Conservation (phyloP, 2,113 vertebrate species). For the Elephantulus edwardii region DNA sequence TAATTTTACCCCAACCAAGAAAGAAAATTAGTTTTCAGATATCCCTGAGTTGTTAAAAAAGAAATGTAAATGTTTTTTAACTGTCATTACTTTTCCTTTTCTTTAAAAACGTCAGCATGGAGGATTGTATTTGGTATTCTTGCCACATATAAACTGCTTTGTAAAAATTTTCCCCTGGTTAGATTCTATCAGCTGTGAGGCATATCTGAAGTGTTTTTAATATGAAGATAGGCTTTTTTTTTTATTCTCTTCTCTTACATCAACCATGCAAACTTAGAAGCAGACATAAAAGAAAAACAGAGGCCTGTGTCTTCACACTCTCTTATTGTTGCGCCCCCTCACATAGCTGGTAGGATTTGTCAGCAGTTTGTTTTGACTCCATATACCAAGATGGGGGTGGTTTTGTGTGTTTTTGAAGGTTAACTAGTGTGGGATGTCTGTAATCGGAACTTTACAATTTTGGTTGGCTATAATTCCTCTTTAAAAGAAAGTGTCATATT, state of each 20-base stretch:
- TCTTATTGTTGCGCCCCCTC: constrained; percentile 61
- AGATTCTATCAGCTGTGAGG: constrained; percentile 42
- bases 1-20: no score
- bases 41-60: neutral
- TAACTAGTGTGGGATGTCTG: constrained; percentile 65
- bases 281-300: constrained; percentile 67
- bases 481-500: neutral
- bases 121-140: neutral
- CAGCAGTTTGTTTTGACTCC: constrained; percentile 78
- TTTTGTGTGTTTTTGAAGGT: constrained; percentile 71
- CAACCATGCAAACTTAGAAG: constrained; percentile 65
- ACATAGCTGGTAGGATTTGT: constrained; percentile 64
- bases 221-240: constrained; percentile 73
- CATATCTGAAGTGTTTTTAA: constrained; percentile 67
- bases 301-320: constrained; percentile 65
- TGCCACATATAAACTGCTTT: neutral
- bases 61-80: neutral
- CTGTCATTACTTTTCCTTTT: neutral
- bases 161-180: fast-evolving
- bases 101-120: neutral
- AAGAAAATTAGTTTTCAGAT: constrained; percentile 8
- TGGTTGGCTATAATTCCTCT: constrained; percentile 41
- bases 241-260: constrained; percentile 81
- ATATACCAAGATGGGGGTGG: constrained; percentile 62
- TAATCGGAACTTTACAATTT: constrained; percentile 65